Evolutionary conservation across 2,113 vertebrate genomes (phyloP).

Genomic region (Epinephelus fuscoguttatus): DNA sequence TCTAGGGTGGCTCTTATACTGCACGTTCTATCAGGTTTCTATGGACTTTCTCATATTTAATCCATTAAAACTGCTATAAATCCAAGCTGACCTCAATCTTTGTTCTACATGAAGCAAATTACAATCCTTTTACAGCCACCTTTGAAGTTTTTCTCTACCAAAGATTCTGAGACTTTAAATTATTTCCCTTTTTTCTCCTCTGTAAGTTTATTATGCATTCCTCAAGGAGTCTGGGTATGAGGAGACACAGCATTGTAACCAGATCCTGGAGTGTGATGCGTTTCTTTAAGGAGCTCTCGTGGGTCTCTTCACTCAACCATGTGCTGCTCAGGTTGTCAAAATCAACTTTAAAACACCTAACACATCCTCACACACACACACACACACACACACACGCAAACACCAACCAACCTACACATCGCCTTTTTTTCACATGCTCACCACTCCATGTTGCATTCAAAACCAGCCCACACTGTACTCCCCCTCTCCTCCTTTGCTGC

Average conservation of each 20-base stretch:
- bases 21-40: neutral
- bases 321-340: constrained; percentile 57
- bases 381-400: constrained; percentile 18
- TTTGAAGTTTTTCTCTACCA: neutral
- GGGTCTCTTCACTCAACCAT: constrained; percentile 57
- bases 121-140: neutral
- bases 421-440: neutral
- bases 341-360: constrained; percentile 35
- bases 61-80: neutral
- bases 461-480: neutral
- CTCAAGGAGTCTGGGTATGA: constrained; percentile 28
- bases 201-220: constrained; percentile 27
- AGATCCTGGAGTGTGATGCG: constrained; percentile 55
- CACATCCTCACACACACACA: constrained; percentile 20
- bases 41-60: neutral
- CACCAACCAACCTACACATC: constrained; percentile 9
- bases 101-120: constrained; percentile 7
- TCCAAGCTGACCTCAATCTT: constrained; percentile 6
- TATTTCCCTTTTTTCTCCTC: neutral
- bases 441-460: constrained; percentile 34
- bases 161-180: constrained; percentile 7
- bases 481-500: neutral
- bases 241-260: constrained; percentile 37
- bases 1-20: neutral
- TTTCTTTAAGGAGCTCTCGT: constrained; percentile 55